phyloP scores from a whole-genome alignment of 2,888 invertebrate species.

The Idaea aversata region DNA sequence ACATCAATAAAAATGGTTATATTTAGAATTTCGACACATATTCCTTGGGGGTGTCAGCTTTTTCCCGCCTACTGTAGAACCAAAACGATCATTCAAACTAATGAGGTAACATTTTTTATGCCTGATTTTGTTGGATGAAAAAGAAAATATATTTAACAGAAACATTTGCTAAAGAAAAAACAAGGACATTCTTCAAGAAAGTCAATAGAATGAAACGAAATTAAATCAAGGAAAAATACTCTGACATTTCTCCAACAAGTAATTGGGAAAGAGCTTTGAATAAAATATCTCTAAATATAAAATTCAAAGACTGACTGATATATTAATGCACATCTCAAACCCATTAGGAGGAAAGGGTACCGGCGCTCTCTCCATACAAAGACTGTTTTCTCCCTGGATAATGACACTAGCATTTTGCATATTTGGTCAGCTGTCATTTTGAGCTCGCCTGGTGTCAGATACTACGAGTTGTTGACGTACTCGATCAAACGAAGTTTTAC shows the following conservation, averaged over 20 bases:
- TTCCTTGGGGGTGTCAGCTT: neutral
- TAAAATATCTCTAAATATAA: neutral
- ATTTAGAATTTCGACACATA: constrained; percentile 1
- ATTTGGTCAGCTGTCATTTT: too few relatives aligned
- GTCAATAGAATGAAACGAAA: neutral
- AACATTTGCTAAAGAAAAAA: neutral
- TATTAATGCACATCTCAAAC: too few relatives aligned
- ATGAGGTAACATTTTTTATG: neutral
- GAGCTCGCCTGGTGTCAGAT: too few relatives aligned
- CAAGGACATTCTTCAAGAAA: neutral
- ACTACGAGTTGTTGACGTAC: too few relatives aligned
- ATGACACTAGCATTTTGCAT: too few relatives aligned
- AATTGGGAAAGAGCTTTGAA: neutral
- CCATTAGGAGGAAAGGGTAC: too few relatives aligned
- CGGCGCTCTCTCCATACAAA: too few relatives aligned
- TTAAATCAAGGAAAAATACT: neutral
- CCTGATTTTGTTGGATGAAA: neutral
- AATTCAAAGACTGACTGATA: too few relatives aligned
- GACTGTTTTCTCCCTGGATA: too few relatives aligned
- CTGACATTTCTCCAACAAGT: neutral
- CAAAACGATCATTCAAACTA: neutral
- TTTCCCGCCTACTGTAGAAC: neutral
- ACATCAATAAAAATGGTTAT: neutral
- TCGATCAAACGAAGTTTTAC: too few relatives aligned
- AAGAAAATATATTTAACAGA: neutral